A percentile compares a stretch with the other conserved stretches of the same genome.
Conservation (phyloP, 35 echinoderm and acorn worm species). For the Apostichopus californicus region DNA sequence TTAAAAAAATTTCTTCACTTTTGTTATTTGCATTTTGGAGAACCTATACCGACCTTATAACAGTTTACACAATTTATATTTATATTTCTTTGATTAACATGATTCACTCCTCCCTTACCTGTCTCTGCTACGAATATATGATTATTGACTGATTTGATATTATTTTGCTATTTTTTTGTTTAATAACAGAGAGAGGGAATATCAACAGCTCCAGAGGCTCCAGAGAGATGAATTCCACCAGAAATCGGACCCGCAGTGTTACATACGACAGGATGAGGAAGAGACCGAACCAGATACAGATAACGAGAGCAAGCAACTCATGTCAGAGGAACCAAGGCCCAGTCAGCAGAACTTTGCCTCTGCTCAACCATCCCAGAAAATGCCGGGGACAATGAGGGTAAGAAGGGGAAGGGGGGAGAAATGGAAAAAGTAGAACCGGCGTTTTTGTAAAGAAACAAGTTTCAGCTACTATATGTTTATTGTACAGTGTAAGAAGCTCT, state of each 20-base stretch:
- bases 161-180: not conserved
- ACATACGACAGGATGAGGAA: slow-evolving; percentile 66
- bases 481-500: no score
- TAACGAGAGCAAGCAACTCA: slow-evolving; percentile 72
- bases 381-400: slow-evolving; percentile 45
- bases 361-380: not conserved
- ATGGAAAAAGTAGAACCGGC: no score
- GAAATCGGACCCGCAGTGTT: slow-evolving; percentile 80
- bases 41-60: no score
- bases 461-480: no score
- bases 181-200: slow-evolving; percentile 66
- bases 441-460: no score
- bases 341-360: not conserved
- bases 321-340: slow-evolving; percentile 48
- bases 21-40: no score
- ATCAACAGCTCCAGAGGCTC: slow-evolving; percentile 51
- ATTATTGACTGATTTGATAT: no score
- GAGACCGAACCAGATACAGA: slow-evolving; percentile 78
- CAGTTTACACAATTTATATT: no score
- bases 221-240: slow-evolving; percentile 70
- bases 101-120: no score
- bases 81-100: no score
- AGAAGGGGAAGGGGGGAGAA: not conserved
- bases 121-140: no score
- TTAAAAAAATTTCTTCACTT: no score